A percentile compares a stretch with the other conserved stretches of the same genome.
phyloP scores from a whole-genome alignment of 2,113 vertebrate genomes.

The Cryptotis parvus region DNA sequence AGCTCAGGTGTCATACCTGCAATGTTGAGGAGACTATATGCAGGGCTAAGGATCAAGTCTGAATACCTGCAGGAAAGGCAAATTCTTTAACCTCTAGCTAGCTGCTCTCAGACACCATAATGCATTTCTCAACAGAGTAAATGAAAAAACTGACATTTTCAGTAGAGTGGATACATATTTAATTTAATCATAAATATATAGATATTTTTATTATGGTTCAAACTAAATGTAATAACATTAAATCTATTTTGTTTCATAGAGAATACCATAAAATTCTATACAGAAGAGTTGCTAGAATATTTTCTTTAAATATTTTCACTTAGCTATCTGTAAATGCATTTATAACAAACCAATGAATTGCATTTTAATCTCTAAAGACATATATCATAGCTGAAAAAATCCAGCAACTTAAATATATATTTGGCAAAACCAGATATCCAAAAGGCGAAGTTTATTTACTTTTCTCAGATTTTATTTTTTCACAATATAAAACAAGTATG shows the following conservation, averaged over 20 bases:
- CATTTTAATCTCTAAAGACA: conserved; percentile 63
- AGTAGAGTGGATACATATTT: background rate
- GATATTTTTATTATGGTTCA: background rate
- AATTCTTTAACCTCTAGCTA: too few relatives aligned
- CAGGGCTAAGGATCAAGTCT: too few relatives aligned
- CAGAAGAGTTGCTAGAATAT: background rate
- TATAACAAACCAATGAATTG: conserved; percentile 47
- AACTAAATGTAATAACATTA: background rate
- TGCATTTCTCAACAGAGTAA: background rate
- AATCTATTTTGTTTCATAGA: conserved; percentile 25
- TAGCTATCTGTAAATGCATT: background rate
- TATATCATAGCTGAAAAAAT: background rate
- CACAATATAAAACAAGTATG: conserved; percentile 45
- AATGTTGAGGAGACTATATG: too few relatives aligned
- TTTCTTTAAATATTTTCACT: background rate
- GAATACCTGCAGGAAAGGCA: too few relatives aligned
- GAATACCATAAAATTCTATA: background rate
- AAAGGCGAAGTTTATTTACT: conserved; percentile 62
- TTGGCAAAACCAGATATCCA: conserved; percentile 48
- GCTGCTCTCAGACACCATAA: too few relatives aligned
- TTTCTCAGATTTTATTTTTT: conserved; percentile 30
- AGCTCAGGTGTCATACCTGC: too few relatives aligned
- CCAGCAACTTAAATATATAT: background rate
- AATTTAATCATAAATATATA: conserved; percentile 5
- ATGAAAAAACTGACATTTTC: background rate